Base-by-base conservation (phyloP, 2,113 vertebrate genomes). In the Cromileptes altivelis region DNA sequence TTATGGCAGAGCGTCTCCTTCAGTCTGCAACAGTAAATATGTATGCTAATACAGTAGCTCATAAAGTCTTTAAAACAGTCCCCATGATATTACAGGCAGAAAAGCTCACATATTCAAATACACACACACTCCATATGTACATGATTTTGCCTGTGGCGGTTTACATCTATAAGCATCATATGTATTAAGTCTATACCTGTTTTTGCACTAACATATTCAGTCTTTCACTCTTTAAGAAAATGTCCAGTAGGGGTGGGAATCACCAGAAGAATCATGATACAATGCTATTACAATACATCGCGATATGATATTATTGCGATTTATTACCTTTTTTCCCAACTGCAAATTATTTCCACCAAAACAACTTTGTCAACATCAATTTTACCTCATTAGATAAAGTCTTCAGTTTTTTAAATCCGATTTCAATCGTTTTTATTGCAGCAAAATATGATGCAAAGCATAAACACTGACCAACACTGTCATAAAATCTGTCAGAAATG, bases 11-110 rank as follows among this genome's bases (percentile, higher is more conserved):
- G 85, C 49, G 55, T 88, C 87, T 85, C 84, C 80, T 76, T 89
- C 69, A 73, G 82, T 88, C 85, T 88, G 84, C 80, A 90, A 91
- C 85, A 93, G 90, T 92, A 92, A 94, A 96, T 93, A 93, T 95
- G 88, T 92, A 94, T 94, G 92, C 92, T 92, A 95, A 94, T 94
- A 91, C 63, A 86, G 85, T 60, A 71, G 73, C 89, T 92, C 92
- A 94, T 93, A 90, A 93, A 91, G 86, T 91, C 85, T 85, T 93
- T 86, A 81, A 86, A 91, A 89, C 84, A 90, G 60, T 88, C 72
- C 63, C 33, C 12, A 30, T 88, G 84, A 90, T 91, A 89, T 84
- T 83, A 86, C 40, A 64, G 53, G 77, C 79, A 75, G 27, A 75
- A 45, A 70, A 85, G 58, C 60, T 71, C 75, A 86, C 76, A 74